These are phyloP conservation scores for Ammodytes dubius DNA, from an alignment of 2,113 vertebrate genomes.

Conservation along the genomic window DNA sequence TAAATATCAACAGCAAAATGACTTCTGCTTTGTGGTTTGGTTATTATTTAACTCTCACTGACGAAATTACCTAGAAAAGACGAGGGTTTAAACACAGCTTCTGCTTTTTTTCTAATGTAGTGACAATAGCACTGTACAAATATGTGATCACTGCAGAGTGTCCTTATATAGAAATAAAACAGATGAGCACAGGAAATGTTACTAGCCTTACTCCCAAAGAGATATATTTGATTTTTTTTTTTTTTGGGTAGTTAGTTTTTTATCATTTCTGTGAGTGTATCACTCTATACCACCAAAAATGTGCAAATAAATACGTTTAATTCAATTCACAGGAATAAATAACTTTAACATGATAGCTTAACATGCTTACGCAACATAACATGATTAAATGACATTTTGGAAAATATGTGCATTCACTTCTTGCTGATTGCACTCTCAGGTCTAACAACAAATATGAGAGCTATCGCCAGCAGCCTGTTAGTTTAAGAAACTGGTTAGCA, in stretches of 20 bases:
- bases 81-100: neutral
- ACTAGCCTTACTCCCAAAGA: neutral
- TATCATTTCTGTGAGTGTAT: neutral
- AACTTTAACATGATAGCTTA: too few species aligned
- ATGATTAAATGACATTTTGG: too few species aligned
- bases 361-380: too few species aligned
- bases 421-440: too few species aligned
- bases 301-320: neutral
- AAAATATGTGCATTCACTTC: too few species aligned
- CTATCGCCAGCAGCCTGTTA: too few species aligned
- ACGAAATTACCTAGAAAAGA: neutral
- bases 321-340: too few species aligned
- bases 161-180: neutral
- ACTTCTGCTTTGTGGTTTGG: slow-evolving; percentile 22
- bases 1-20: neutral
- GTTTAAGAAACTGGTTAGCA: too few species aligned
- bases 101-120: neutral
- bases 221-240: neutral
- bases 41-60: neutral
- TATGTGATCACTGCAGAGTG: neutral
- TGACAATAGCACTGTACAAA: neutral
- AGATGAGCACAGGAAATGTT: neutral
- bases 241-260: neutral
- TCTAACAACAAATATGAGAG: too few species aligned
- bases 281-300: neutral